phyloP scores from a whole-genome alignment of 2,113 vertebrate genomes.

The Daboia siamensis region DNA sequence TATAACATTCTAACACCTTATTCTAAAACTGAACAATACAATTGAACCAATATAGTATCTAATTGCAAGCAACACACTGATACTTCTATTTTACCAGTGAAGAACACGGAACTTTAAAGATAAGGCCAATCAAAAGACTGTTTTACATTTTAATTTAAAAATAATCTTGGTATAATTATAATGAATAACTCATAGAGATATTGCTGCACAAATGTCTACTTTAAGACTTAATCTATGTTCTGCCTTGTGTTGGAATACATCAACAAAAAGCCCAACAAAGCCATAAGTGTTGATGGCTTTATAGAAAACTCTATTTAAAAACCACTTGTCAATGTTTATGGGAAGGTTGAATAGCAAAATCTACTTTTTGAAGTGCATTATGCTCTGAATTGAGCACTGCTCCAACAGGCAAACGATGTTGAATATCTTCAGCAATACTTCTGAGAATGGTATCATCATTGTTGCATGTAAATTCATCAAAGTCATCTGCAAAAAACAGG shows the following conservation, averaged over 20 bases:
- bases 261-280: not conserved
- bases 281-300: not conserved
- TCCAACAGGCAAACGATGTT: slow-evolving; percentile 72
- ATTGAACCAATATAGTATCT: not conserved
- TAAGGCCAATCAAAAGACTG: not conserved
- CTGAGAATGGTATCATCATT: slow-evolving; percentile 79
- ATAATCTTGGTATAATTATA: not conserved
- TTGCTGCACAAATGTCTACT: not conserved
- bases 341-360: slow-evolving; percentile 24
- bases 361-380: slow-evolving; percentile 75
- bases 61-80: not conserved
- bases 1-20: not conserved
- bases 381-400: slow-evolving; percentile 80
- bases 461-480: slow-evolving; percentile 79
- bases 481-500: slow-evolving; percentile 72
- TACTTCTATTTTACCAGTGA: not conserved
- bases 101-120: not conserved
- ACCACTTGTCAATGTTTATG: not conserved
- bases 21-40: not conserved
- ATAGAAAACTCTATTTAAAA: not conserved
- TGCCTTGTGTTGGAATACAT: not conserved
- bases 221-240: not conserved
- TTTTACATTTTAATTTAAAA: not conserved
- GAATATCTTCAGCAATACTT: slow-evolving; percentile 85
- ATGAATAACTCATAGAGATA: not conserved